Base-by-base conservation (phyloP, 2,797 vertebrate species). In the Decapterus maruadsi region DNA sequence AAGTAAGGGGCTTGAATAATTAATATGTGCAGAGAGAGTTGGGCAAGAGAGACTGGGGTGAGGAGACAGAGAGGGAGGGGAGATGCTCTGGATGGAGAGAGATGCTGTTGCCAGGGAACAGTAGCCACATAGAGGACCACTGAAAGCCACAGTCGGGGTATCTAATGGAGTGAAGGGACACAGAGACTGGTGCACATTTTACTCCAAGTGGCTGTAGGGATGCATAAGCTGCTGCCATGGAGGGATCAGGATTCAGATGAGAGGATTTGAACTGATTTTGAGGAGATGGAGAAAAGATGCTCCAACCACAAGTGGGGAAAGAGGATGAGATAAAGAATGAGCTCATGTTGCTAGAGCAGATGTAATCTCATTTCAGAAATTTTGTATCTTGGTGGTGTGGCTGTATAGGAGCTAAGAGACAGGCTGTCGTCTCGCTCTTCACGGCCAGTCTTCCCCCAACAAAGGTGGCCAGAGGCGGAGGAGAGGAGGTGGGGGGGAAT, bases 71-170 rank as follows among this genome's bases (percentile, higher is more conserved):
- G 73, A 83, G 66, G 71, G 74, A 68, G 82, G 81, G 75, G 80
- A 80, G 64, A 83, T 34, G 57, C 70, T 42, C n/a, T 55, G 81
- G 75, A 77, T 82, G 87, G 87, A 82, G 70, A 86, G 75, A 84
- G 91, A 93, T 91, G 91, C 89, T 93, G 94, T 94, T 95, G 94
- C 93, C 89, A 89, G 90, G 94, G 83, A 94, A 94, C 92, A 91
- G 81, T 79, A 83, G 79, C 80, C 83, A 72, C 72, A 86, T 68
- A 86, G 84, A 91, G 68, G 70, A 87, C 65, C 83, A 86, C 60
- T 80, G 80, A 83, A 83, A 80, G 75, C 81, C 84, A 65, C 77
- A 77, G 84, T 43, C 55, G 80, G 80, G 89, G 87, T 85, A 87
- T 80, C 76, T 68, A 57, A 77, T 61, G 66, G 77, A 80, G 69